Conservation (phyloP, 1,140 invertebrate genomes). For the Drosophila athabasca region DNA sequence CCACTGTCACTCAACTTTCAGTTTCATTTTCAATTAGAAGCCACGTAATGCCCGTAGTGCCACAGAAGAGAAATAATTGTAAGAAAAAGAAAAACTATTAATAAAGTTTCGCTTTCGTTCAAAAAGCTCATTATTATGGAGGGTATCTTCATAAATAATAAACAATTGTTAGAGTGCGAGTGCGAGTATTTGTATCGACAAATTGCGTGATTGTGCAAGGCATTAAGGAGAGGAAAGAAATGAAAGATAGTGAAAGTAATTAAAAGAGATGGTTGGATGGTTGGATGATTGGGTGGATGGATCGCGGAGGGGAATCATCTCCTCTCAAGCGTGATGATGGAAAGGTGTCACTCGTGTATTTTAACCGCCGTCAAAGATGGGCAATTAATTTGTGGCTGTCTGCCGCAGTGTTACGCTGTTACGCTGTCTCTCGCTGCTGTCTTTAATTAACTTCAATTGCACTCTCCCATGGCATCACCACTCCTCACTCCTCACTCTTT, state of each 20-base stretch:
- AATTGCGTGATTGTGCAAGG: constrained; percentile 58
- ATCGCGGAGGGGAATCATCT: constrained; percentile 15
- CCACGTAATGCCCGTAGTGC: constrained; percentile 19
- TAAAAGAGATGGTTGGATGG: constrained; percentile 37
- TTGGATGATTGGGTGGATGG: neutral
- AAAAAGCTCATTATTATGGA: constrained; percentile 24
- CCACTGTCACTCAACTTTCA: constrained; percentile 47
- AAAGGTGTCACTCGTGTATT: constrained; percentile 52
- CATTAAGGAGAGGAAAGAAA: neutral
- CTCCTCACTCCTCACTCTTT: too few relatives aligned
- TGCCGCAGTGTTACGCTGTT: constrained; percentile 49
- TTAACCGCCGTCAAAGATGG: constrained; percentile 29
- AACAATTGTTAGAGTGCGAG: too few relatives aligned
- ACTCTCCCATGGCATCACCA: neutral
- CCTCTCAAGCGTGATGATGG: constrained; percentile 31
- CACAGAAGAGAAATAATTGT: too few relatives aligned
- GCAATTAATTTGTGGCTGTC: constrained; percentile 57
- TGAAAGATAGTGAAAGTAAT: constrained; percentile 70
- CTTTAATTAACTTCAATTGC: constrained; percentile 78
- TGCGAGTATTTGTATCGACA: constrained; percentile 48
- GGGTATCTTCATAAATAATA: constrained; percentile 38
- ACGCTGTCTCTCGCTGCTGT: constrained; percentile 44
- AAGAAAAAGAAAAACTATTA: constrained; percentile 39
- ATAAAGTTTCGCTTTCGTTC: constrained; percentile 57
- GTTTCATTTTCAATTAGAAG: constrained; percentile 59